Evolutionary conservation across 2,113 vertebrate genomes (phyloP), one percentile per base, ranked within the genome.

Genomic region (Meleagris gallopavo): DNA sequence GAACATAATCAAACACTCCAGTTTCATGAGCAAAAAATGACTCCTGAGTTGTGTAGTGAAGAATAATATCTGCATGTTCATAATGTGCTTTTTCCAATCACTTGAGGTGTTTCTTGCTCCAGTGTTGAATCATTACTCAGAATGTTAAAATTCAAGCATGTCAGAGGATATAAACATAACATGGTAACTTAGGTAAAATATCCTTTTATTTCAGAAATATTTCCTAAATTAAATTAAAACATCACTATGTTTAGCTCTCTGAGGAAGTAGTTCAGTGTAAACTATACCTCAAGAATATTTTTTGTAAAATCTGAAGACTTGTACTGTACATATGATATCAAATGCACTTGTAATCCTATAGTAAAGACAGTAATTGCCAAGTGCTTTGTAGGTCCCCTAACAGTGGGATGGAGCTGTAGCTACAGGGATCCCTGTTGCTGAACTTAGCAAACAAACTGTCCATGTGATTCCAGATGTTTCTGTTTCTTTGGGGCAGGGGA

Each of bases 391-490:
- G 43, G 65, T 96, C 66, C 70, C 91, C 84, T 94, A 96, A 94
- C 96, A 94, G 89, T 97, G 83, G 93, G 81, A 21, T 70, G 86
- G 89, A 90, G 74, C 73, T 95, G 95, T 91, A 88, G 80, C 78
- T 95, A 73, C 57, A 94, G 70, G 36, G 29, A 93, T 93, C 91
- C 86, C 90, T 94, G 87, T 72, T 97, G 97, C 73, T 97, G 95
- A 97, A 82, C 85, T 97, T 97, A 97, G 96, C 96, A 98, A 96
- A 95, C 83, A 96, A 94, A 34, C 78, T 96, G 89, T 60, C 78
- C 94, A 87, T 96, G 83, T 95, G 70, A 95, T 96, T 95, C 96
- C 97, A 97, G 97, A 97, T 97, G 96, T 97, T 97, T 96, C 89
- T 92, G 30, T 1, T 88, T 93, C 89, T 64, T 10, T 74, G 80